phyloP scores from a whole-genome alignment of 1,140 invertebrate species.

The Geopemphigus sp. region DNA sequence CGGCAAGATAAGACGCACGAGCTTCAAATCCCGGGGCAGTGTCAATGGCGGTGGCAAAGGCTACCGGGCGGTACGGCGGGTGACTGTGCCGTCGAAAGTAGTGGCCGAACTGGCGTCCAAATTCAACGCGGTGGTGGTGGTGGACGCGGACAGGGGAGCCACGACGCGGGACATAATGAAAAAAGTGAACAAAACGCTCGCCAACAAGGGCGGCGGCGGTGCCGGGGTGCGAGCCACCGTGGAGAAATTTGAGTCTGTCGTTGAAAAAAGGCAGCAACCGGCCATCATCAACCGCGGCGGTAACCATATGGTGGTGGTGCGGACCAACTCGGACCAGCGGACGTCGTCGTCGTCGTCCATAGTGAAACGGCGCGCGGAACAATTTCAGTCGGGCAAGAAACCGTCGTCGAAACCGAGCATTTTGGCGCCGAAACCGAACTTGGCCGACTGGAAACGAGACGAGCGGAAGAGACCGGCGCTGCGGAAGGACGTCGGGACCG shows the following conservation, averaged over 20 bases:
- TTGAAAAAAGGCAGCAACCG: constrained; percentile 25
- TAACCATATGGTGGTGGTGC: constrained; percentile 12
- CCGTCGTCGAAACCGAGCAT: background rate
- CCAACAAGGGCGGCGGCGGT: background rate
- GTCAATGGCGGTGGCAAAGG: background rate
- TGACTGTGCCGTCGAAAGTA: constrained; percentile 50
- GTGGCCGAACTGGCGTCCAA: constrained; percentile 51
- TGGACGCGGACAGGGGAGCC: constrained; percentile 41
- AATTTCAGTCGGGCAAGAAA: constrained; percentile 50
- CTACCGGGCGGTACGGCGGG: constrained; percentile 49
- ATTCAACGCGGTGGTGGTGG: constrained; percentile 52
- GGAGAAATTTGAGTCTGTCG: constrained; percentile 25
- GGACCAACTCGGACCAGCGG: constrained; percentile 28
- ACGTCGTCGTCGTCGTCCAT: background rate
- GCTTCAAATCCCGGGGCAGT: constrained; percentile 45
- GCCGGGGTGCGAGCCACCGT: constrained; percentile 35
- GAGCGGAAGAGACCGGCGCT: background rate
- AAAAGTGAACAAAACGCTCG: constrained; percentile 14
- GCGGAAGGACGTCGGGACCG: background rate
- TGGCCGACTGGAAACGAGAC: background rate
- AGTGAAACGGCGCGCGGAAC: constrained; percentile 50
- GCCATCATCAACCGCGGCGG: background rate
- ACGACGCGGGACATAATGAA: constrained; percentile 24
- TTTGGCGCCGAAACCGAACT: background rate
- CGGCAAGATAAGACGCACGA: constrained; percentile 60